Base-by-base conservation (phyloP, 1,140 invertebrate species). In the Globodera ellingtonae region DNA sequence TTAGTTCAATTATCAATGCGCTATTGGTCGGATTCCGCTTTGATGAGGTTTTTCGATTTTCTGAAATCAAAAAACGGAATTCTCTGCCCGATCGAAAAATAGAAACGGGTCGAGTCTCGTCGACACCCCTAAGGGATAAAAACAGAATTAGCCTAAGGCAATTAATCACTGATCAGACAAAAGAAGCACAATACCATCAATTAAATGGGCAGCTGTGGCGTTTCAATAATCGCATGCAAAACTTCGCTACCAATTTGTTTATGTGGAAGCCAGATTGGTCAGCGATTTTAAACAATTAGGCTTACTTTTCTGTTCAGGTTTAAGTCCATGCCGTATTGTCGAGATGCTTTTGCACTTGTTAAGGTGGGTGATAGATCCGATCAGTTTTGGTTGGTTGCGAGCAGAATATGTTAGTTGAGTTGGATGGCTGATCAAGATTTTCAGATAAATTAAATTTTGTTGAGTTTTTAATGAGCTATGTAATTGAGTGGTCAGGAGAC, bases 181-280 rank as follows among this genome's bases (percentile, higher is more conserved):
- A 46, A 50, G 76, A 79, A 65, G 35, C 24, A 3, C 79, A 24
- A 15, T 80, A 69, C n/a, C 79, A 56, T 18, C 46, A 52, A 47
- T 18, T 76, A 15, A 79, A 66, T 35, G 65, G 65, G 15, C 72
- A 62, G 35, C 59, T 76, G 66, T 79, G 78, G 70, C 72, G 52
- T 74, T 72, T 75, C 35, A 75, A 77, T 69, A 79, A 79, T 48
- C 50, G 66, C 35, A 75, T 79, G 78, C 78, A 79, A 74, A 79
- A 52, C 24, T 77, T 77, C 50, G n/a, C 62, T 7, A 77, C 75
- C n/a, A 77, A 77, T 67, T 67, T 79, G 50, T 70, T 79, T 47
- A 62, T 79, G 70, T 62, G 66, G 78, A 70, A 59, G 35, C 78
- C 78, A 3, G 24, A 72, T 15, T 56, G 59, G 50, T 48, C 50